Conservation (phyloP, 2,888 invertebrate species). For the Heteromyza rotundicornis region DNA sequence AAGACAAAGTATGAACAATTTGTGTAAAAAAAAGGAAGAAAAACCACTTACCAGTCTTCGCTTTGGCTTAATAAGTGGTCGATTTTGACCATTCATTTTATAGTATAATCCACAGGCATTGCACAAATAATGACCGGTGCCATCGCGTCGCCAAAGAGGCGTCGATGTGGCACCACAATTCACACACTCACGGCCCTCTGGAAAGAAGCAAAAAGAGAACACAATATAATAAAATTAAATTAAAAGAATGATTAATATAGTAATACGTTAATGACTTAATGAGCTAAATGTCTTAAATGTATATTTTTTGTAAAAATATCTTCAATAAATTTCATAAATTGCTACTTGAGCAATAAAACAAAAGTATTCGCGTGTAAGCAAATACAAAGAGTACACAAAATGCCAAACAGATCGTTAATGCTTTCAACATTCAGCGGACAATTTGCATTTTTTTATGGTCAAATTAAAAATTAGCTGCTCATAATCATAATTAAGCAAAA, state of each 20-base stretch:
- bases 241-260: background rate
- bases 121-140: slow-evolving; percentile 97
- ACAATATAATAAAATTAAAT: background rate
- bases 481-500: slow-evolving; percentile 13
- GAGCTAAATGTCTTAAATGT: too few relatives aligned
- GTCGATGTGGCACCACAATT: slow-evolving; percentile 99
- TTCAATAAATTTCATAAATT: too few relatives aligned
- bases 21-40: background rate
- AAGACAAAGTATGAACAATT: too few relatives aligned
- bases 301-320: too few relatives aligned
- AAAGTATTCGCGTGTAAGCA: too few relatives aligned
- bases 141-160: slow-evolving; percentile 94
- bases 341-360: too few relatives aligned
- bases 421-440: background rate
- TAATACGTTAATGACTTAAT: too few relatives aligned
- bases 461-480: slow-evolving; percentile 14
- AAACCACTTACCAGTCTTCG: slow-evolving; percentile 94
- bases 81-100: slow-evolving; percentile 99
- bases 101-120: slow-evolving; percentile 99
- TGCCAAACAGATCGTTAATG: background rate
- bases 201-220: slow-evolving; percentile 39
- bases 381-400: slow-evolving; percentile 6
- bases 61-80: slow-evolving; percentile 99
- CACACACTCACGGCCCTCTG: slow-evolving; percentile 97
- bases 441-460: background rate